Evolutionary conservation across 2,797 vertebrate species (phyloP), one percentile per base, ranked within the genome.

Genomic region (Chrysocyon brachyurus): DNA sequence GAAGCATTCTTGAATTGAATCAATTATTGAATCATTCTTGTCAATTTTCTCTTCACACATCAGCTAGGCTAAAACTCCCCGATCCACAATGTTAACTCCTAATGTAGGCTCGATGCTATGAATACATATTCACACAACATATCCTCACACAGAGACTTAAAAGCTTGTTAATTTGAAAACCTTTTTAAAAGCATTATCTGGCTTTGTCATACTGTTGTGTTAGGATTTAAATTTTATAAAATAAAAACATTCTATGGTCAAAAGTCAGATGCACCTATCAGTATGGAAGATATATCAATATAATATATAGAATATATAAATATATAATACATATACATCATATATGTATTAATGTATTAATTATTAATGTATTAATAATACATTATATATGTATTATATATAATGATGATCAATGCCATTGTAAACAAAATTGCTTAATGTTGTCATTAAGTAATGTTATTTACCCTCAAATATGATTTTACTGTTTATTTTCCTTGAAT

Each of bases 221-320:
- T 70, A 79, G 12, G 5, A 84, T 81, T 57, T 79, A 90, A 78
- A 82, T 79, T 90, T 63, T 68, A 2, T 26, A 92, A 94, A 92
- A 81, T 36, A 97, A 73, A 90, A 59, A 66, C 14, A 33, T 5
- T 22, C 46, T 86, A 64, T 28, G 21, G 21, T 6, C 22, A 72
- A 90, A 84, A 64, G 11, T 26, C 14, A 82, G 14, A 89, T 86
- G 17, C 6, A 79, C 1, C 33, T 88, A 56, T 56, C 11, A 28
- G 9, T 52, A 59, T 85, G 26, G 3, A 68, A 78, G 14, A 21
- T 28, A 28, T 33, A 59, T 87, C 49, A 95, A 11, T 36, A 68
- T 56, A 84, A 40, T 40, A 52, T 81, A 15, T 31, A 21, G 28
- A 87, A 78, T 70, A 52, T 52, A 61, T 91, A 89, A 89, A 14